Evolutionary conservation across 2,888 invertebrate genomes (phyloP).

Genomic region (Agrilus mali): DNA sequence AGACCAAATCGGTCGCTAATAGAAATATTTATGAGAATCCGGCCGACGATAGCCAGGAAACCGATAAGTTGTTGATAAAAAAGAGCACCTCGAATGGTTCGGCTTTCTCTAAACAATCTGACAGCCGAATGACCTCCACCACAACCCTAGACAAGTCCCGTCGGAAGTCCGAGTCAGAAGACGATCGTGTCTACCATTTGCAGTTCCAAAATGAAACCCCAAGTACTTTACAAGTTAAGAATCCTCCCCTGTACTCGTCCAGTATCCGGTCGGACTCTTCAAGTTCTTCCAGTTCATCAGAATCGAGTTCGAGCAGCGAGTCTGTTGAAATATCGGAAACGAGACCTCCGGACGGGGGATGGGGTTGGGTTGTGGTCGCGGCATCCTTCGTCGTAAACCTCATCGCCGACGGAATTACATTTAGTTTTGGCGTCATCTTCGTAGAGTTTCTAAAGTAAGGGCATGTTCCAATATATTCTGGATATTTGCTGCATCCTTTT

Average conservation of each 20-base stretch:
- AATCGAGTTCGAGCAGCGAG: constrained; percentile 47
- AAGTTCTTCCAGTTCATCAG: constrained; percentile 24
- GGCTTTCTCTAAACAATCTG: constrained; percentile 1
- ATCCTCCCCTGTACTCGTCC: constrained; percentile 12
- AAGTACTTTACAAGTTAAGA: constrained; percentile 14
- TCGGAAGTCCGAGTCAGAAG: constrained; percentile 14
- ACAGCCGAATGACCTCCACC: constrained; percentile 2
- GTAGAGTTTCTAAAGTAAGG: constrained; percentile 74
- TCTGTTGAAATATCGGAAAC: constrained; percentile 54
- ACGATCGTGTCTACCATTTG: constrained; percentile 39
- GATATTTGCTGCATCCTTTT: too few relatives aligned
- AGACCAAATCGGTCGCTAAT: constrained; percentile 8
- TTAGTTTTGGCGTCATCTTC: constrained; percentile 84
- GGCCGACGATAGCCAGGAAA: constrained; percentile 7
- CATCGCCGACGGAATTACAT: constrained; percentile 85
- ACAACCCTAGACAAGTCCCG: not conserved
- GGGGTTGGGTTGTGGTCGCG: constrained; percentile 87
- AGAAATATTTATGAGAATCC: constrained; percentile 8
- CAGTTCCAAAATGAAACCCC: constrained; percentile 39
- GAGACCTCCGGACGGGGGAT: constrained; percentile 76
- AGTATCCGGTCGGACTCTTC: constrained; percentile 26
- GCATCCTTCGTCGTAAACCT: constrained; percentile 82
- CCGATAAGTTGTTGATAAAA: constrained; percentile 11
- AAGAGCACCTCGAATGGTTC: constrained; percentile 9
- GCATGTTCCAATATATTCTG: too few relatives aligned